Base-by-base conservation (phyloP, 1,140 invertebrate genomes). In the Lineus longissimus region DNA sequence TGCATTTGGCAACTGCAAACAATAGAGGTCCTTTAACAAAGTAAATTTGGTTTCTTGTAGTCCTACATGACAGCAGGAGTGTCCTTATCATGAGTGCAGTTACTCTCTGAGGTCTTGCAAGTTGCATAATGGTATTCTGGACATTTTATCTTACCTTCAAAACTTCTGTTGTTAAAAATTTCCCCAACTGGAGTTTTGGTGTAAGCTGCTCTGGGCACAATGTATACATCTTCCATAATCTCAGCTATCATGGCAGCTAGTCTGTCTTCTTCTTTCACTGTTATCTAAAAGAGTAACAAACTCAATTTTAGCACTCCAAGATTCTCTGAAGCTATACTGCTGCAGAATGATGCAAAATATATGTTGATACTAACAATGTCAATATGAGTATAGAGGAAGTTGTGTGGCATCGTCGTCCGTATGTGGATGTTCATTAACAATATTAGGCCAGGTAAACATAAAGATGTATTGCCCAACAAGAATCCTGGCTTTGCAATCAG, bases 181-280 rank as follows among this genome's bases (percentile, higher is more conserved):
- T 75, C 54, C 17, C 77, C 80, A 57, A 71, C 78, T 61, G 80
- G 76, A 63, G 73, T 73, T 63, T 76, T 74, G 56, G 81, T 66
- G 66, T 73, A 82, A 25, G 81, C 75, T 62, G 63, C 77, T 61
- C 81, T 68, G 55, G 82, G 82, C 19, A 82, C 77, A 59, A 82
- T 78, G 57, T 63, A 67, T 1, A 78, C 79, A 72, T 82, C 80
- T 31, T 77, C 70, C 66, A 81, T 80, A 72, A 83, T 81, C 57
- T 78, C 73, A 54, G 72, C 69, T 51, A 83, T 76, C 1, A 79
- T 70, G 23, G 80, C 76, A 13, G 81, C 63, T 27, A 83, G 65
- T 63, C 82, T 72, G 61, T 82, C 78, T 64, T 82, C 81, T 69
- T 83, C 82, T 73, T 82, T 82, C 40, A 83, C 76, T 29, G 70